These are phyloP conservation scores for Lithosia quadra DNA, from an alignment of 2,888 invertebrate species.

Conservation along the genomic window DNA sequence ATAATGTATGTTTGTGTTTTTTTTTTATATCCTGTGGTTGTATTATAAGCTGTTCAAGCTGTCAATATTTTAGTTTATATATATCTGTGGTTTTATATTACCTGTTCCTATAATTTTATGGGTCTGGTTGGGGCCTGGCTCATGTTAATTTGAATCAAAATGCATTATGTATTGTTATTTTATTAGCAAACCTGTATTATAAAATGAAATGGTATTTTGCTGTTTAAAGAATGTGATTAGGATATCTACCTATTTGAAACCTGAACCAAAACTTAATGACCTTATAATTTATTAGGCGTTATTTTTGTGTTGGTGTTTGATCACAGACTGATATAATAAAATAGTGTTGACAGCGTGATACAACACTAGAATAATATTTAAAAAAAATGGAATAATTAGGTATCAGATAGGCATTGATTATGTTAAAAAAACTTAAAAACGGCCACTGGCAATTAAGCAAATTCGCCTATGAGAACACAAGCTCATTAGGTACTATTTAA, in stretches of 20 bases:
- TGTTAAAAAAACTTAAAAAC: no score
- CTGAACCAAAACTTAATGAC: neutral
- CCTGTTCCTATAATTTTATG: conserved; percentile 35
- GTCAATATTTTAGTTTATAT: neutral
- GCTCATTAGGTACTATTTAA: no score
- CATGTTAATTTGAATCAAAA: conserved; percentile 42
- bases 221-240: neutral
- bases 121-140: no score
- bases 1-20: no score
- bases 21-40: neutral
- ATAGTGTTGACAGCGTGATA: neutral
- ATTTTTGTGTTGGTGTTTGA: no score
- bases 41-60: neutral
- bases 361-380: neutral
- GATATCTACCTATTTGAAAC: neutral
- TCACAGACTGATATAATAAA: no score
- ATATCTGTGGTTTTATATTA: conserved; percentile 32
- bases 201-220: neutral
- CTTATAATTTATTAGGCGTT: neutral
- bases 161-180: conserved; percentile 34
- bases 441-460: no score
- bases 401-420: no score
- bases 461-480: no score
- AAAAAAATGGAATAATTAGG: no score
- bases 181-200: conserved; percentile 18